A percentile compares a stretch with the other conserved stretches of the same genome.
These are phyloP conservation scores for Diorhabda elongata DNA, from an alignment of 1,140 invertebrate species.

Conservation along the genomic window DNA sequence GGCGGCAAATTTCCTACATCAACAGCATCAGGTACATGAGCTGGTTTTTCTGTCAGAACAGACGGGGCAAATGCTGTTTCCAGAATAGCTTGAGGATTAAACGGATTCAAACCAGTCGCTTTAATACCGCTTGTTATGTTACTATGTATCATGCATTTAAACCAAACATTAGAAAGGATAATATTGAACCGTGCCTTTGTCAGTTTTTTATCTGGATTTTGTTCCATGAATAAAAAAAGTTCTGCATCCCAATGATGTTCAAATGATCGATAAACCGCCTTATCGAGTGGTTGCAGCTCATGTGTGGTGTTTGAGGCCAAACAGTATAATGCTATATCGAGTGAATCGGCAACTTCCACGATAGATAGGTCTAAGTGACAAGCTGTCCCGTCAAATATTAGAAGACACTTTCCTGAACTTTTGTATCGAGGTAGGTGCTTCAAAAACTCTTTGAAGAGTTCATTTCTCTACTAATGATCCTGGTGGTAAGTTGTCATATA, in stretches of 20 bases:
- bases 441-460: background rate
- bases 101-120: constrained; percentile 8
- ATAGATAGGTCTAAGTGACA: constrained; percentile 41
- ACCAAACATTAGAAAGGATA: constrained; percentile 31
- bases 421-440: constrained; percentile 27
- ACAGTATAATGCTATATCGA: constrained; percentile 42
- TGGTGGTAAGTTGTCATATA: background rate
- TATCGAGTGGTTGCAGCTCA: constrained; percentile 47
- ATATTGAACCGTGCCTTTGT: constrained; percentile 40
- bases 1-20: constrained; percentile 9
- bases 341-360: constrained; percentile 37
- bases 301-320: constrained; percentile 45
- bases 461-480: background rate
- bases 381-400: constrained; percentile 45
- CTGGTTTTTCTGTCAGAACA: background rate
- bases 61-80: constrained; percentile 13
- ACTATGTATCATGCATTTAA: constrained; percentile 13
- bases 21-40: background rate
- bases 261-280: constrained; percentile 41
- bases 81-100: constrained; percentile 9
- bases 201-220: constrained; percentile 23
- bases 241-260: constrained; percentile 45
- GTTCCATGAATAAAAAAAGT: constrained; percentile 26
- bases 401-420: constrained; percentile 34
- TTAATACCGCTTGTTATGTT: constrained; percentile 65